Base-by-base conservation (phyloP, 2,888 invertebrate genomes). In the Stenurella melanura region DNA sequence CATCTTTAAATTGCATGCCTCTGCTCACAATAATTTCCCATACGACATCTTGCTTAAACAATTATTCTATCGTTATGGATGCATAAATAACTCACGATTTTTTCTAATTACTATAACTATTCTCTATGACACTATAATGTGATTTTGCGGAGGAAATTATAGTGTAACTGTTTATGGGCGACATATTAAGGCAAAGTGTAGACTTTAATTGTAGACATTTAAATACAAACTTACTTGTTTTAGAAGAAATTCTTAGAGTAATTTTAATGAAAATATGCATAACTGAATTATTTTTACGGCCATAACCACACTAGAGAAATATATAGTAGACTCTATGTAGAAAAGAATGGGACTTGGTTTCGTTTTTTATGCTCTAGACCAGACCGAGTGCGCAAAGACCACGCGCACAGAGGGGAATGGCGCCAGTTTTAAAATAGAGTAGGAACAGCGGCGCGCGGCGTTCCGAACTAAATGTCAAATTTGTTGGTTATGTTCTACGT, bases 11-110 rank as follows among this genome's bases (percentile, higher is more conserved):
- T 73, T 72, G 69, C 70, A 74, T 73, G 73, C 66, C 73, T 69
- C 66, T 70, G 76, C 73, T 73, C 73, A 70, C 76, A 77, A 64
- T 77, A 77, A 77, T 77, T 77, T 74, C 61, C 66, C 70, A 66
- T 73, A 73, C 73, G 73, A 73, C 73, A 66, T 58, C 67, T 58
- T 60, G 34, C 70, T 68, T n/a, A 60, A 71, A 69, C 78, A 77
- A 78, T 80, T 80, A 79, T 79, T 79, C 63, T 76, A 73, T 78
- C 78, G 74, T 80, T 78, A 78, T 76, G 76, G 75, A 78, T 78
- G 78, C 78, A 75, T 72, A 78, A 73, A 73, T 78, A 66, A 63
- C 73, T 70, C 78, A 76, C 76, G 78, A 80, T 64, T 75, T 80
- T 78, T 78, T 74, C 70, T 75, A 64, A 73, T 73, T 60, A 70